Percentiles rank a stretch among this genome's conserved stretches.
phyloP scores from a whole-genome alignment of 2,113 vertebrate species.

The Callaeas wilsoni region DNA sequence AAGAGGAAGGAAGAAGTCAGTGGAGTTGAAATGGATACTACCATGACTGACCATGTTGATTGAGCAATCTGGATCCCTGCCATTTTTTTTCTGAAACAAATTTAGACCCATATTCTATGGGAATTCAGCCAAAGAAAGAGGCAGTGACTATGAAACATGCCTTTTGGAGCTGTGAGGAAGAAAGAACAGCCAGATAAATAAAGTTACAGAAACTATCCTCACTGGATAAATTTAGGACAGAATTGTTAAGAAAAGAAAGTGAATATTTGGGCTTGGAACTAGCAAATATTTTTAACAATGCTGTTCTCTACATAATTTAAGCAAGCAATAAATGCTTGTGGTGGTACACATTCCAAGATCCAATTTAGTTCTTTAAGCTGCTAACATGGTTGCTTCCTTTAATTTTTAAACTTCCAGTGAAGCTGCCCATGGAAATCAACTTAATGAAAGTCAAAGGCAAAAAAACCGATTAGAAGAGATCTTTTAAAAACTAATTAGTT shows the following conservation, averaged over 20 bases:
- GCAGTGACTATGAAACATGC: neutral
- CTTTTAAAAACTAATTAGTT: neutral
- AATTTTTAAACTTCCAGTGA: neutral
- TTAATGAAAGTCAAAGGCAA: neutral
- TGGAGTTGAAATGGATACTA: slow-evolving; percentile 80
- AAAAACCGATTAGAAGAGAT: neutral
- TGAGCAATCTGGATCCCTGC: slow-evolving; percentile 76
- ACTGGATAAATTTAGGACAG: neutral
- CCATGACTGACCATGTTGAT: slow-evolving; percentile 79
- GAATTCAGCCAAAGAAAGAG: slow-evolving; percentile 1
- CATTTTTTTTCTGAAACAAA: slow-evolving; percentile 17
- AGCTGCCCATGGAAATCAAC: neutral
- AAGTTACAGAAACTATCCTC: neutral
- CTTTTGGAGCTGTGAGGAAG: slow-evolving; percentile 4
- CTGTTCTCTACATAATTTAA: neutral
- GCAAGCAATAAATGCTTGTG: neutral
- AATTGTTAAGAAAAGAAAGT: neutral
- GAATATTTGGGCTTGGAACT: neutral
- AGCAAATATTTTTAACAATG: neutral
- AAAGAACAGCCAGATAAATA: neutral
- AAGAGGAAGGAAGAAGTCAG: slow-evolving; percentile 89
- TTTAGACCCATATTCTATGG: neutral
- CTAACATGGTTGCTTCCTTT: neutral
- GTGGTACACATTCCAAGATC: neutral
- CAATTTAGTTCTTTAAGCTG: neutral